Evolutionary conservation across 1,140 invertebrate species (phyloP).

Genomic region (Megalonaias nervosa): DNA sequence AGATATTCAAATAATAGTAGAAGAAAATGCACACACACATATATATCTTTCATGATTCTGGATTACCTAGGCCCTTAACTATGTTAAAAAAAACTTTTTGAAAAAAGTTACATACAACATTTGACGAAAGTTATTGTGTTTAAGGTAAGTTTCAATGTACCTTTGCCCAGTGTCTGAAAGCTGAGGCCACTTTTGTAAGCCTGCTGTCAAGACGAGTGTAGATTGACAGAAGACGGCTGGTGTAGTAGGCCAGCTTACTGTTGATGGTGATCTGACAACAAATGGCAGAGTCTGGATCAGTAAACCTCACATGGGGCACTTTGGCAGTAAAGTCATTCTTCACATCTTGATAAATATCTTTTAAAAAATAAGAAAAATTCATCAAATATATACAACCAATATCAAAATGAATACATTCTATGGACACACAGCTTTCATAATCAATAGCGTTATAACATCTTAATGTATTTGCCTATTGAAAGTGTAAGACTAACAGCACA

Average conservation of each 20-base stretch:
- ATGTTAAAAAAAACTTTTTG: too few relatives aligned
- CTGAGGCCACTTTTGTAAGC: conserved; percentile 54
- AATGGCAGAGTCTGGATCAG: conserved; percentile 37
- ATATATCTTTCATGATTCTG: too few relatives aligned
- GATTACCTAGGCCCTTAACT: too few relatives aligned
- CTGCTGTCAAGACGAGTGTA: conserved; percentile 62
- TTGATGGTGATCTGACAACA: conserved; percentile 58
- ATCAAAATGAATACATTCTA: background rate
- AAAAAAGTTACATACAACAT: too few relatives aligned
- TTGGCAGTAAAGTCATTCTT: conserved; percentile 65
- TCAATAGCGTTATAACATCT: too few relatives aligned
- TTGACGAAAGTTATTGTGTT: too few relatives aligned
- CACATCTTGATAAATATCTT: conserved; percentile 60
- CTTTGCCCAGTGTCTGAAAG: conserved; percentile 67
- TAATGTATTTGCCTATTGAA: too few relatives aligned
- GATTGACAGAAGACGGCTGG: conserved; percentile 55
- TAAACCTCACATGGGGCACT: conserved; percentile 63
- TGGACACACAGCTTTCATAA: too few relatives aligned
- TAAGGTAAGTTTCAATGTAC: conserved; percentile 37
- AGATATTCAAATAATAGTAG: too few relatives aligned
- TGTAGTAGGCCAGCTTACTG: conserved; percentile 53
- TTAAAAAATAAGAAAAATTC: conserved; percentile 21
- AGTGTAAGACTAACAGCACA: too few relatives aligned
- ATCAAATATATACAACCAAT: conserved; percentile 1
- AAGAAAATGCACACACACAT: too few relatives aligned